A percentile compares a stretch with the other conserved stretches of the same genome.
Conservation (phyloP, 1,140 invertebrate genomes). For the Neelides sp. region DNA sequence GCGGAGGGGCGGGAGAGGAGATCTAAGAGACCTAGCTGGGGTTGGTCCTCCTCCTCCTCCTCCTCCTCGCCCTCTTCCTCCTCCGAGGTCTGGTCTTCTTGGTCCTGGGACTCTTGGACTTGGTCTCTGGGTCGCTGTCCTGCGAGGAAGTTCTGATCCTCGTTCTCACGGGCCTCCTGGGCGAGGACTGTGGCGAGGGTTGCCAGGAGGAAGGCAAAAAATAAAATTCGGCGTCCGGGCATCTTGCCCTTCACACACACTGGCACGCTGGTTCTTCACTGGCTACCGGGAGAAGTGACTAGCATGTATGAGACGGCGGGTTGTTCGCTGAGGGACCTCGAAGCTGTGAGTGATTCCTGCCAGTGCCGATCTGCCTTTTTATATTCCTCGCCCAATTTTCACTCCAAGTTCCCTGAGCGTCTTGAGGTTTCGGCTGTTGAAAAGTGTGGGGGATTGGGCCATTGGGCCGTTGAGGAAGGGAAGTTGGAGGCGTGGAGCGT, state of each 20-base stretch:
- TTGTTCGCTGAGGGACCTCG: background rate
- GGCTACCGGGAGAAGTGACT: no score
- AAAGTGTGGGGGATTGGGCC: background rate
- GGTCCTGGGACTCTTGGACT: background rate
- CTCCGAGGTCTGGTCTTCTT: background rate
- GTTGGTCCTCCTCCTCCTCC: slow-evolving; percentile 12
- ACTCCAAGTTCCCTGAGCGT: no score
- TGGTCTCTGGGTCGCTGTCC: background rate
- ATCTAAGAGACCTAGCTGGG: background rate
- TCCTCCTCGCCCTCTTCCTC: slow-evolving; percentile 12
- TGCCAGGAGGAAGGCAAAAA: background rate
- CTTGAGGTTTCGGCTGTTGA: no score
- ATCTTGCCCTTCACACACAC: background rate
- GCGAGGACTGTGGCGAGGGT: background rate
- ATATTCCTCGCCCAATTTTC: slow-evolving; percentile 16
- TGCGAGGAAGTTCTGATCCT: background rate
- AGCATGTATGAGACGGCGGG: no score
- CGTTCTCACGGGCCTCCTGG: background rate
- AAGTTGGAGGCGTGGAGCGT: slow-evolving; percentile 26
- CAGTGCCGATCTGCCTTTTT: slow-evolving; percentile 11
- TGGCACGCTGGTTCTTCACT: no score
- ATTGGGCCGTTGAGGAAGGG: slow-evolving; percentile 20
- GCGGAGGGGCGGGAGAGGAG: background rate
- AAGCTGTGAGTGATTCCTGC: background rate
- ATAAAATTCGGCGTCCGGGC: background rate